Conservation (phyloP, 2,797 vertebrate genomes). For the Bucorvus abyssinicus region DNA sequence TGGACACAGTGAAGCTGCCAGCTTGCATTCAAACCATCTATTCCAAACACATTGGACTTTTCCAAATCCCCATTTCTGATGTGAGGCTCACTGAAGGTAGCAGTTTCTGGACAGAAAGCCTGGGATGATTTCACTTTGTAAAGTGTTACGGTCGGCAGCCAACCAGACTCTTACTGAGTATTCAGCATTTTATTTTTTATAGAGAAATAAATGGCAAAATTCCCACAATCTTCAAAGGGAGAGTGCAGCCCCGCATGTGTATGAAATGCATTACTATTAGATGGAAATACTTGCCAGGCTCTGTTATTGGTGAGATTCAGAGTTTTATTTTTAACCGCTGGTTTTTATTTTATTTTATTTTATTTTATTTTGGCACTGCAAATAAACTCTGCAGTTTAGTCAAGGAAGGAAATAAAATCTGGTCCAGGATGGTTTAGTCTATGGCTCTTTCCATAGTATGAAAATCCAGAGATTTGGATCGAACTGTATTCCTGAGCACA, state of each 20-base stretch:
- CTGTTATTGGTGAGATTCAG: not conserved
- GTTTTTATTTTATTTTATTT: not conserved
- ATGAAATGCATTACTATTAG: not conserved
- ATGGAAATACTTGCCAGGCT: not conserved
- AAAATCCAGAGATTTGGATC: not conserved
- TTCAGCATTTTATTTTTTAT: not conserved
- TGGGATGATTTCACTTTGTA: not conserved
- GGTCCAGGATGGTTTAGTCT: not conserved
- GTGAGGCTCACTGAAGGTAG: not conserved
- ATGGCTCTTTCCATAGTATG: not conserved
- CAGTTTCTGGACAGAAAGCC: not conserved
- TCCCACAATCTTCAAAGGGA: not conserved
- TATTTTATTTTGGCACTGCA: not conserved
- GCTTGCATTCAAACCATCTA: not conserved
- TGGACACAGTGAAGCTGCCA: not conserved
- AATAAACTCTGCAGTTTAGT: not conserved
- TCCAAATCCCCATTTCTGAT: not conserved
- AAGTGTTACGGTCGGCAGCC: not conserved
- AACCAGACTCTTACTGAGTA: not conserved
- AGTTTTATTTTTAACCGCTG: not conserved
- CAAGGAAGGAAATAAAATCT: not conserved
- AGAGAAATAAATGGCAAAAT: slow-evolving; percentile 13
- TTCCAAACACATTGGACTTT: not conserved
- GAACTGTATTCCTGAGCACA: not conserved
- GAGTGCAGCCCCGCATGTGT: not conserved